Evolutionary conservation across 2,113 vertebrate species (phyloP).

Genomic region (Ochotona princeps): DNA sequence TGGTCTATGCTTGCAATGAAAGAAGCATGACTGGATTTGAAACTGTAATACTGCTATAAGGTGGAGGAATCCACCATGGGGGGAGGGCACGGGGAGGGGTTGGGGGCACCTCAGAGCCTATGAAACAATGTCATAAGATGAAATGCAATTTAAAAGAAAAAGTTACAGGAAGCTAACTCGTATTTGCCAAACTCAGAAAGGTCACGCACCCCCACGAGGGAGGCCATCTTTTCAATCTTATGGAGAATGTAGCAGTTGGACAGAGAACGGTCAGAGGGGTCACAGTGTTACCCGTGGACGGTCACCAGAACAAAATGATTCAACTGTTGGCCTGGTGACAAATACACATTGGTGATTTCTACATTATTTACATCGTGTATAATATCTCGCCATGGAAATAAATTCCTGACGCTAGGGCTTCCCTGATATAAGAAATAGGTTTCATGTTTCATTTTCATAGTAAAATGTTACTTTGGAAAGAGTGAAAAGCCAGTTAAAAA

Average conservation of each 20-base stretch:
- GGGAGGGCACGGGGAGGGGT: too few relatives aligned
- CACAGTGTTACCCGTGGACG: background rate
- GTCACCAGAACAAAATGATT: conserved; percentile 9
- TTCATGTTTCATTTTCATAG: conserved; percentile 33
- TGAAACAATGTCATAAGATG: too few relatives aligned
- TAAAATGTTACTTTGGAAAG: conserved; percentile 38
- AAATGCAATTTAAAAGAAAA: too few relatives aligned
- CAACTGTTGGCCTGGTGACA: conserved; percentile 43
- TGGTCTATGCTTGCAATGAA: too few relatives aligned
- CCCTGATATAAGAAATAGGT: background rate
- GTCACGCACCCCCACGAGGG: background rate
- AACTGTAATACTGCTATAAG: too few relatives aligned
- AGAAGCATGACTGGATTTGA: too few relatives aligned
- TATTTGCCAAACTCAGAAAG: conserved; percentile 4
- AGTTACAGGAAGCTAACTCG: background rate
- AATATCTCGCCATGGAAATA: conserved; percentile 53
- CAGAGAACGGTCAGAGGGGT: background rate
- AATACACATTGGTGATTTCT: conserved; percentile 8
- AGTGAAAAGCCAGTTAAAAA: conserved; percentile 4
- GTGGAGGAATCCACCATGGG: too few relatives aligned
- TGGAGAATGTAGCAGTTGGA: background rate
- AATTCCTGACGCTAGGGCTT: conserved; percentile 35
- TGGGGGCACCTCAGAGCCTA: too few relatives aligned
- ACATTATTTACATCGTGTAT: background rate
- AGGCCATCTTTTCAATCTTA: background rate